phyloP scores from a whole-genome alignment of 1,140 invertebrate species.

The Drosophila asahinai region DNA sequence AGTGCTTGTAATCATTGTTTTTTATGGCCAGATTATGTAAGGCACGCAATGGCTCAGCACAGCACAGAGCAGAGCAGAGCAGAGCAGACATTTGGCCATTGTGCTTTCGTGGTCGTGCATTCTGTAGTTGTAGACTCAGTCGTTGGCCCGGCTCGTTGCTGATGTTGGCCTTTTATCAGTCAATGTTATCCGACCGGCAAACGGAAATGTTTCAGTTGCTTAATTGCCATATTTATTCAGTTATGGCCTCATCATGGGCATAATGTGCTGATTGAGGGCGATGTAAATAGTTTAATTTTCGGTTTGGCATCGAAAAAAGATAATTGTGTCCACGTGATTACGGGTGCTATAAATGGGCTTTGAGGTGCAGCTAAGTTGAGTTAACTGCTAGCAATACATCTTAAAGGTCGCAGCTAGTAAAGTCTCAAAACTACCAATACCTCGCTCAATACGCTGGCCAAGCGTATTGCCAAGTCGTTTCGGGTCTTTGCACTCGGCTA shows the following conservation, averaged over 20 bases:
- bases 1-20: constrained; percentile 34
- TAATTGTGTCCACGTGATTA: constrained; percentile 14
- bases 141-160: constrained; percentile 24
- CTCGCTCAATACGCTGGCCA: not conserved
- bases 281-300: constrained; percentile 8
- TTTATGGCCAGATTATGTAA: constrained; percentile 46
- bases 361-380: not conserved
- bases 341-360: constrained; percentile 10
- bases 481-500: constrained; percentile 9
- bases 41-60: constrained; percentile 54
- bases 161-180: constrained; percentile 58
- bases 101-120: constrained; percentile 28
- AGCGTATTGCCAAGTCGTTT: constrained; percentile 24
- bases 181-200: constrained; percentile 67
- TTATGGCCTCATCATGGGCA: constrained; percentile 19
- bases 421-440: not conserved
- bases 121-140: constrained; percentile 20
- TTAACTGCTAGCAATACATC: not conserved
- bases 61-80: constrained; percentile 40
- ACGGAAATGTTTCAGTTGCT: constrained; percentile 64
- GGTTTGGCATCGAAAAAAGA: constrained; percentile 1
- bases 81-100: constrained; percentile 48
- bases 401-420: not conserved
- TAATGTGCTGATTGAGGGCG: constrained; percentile 26
- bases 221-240: constrained; percentile 42